These are phyloP conservation scores for Motacilla tschutschensis DNA, from an alignment of 2,113 vertebrate species.

Conservation along the genomic window DNA sequence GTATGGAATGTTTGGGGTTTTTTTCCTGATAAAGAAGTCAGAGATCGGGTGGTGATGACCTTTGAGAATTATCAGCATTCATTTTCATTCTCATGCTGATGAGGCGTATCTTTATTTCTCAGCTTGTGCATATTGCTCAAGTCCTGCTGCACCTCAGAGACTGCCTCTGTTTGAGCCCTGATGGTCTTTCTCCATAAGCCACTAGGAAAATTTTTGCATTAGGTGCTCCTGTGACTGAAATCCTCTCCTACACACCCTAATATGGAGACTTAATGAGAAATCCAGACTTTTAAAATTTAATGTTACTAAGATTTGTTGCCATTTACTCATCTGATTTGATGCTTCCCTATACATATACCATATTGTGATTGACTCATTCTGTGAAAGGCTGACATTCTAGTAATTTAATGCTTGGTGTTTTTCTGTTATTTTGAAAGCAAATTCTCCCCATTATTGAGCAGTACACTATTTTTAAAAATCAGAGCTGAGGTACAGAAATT, in stretches of 20 bases:
- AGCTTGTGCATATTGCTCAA: conserved; percentile 14
- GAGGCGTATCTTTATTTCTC: conserved; percentile 38
- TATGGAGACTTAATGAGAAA: conserved; percentile 25
- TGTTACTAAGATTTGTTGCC: not conserved
- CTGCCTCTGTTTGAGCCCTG: conserved; percentile 11
- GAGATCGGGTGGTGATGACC: conserved; percentile 59
- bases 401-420: not conserved
- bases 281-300: not conserved
- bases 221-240: conserved; percentile 16
- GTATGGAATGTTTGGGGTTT: not conserved
- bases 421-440: conserved; percentile 19
- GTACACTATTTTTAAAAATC: not conserved
- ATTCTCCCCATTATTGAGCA: not conserved
- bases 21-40: conserved; percentile 35
- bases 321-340: conserved; percentile 26
- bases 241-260: conserved; percentile 1
- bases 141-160: conserved; percentile 4
- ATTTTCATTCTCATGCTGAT: conserved; percentile 71
- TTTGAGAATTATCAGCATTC: conserved; percentile 58
- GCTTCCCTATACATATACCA: not conserved
- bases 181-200: conserved; percentile 12
- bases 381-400: not conserved
- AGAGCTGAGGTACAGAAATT: not conserved
- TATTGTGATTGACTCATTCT: not conserved
- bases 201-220: conserved; percentile 11